Base-by-base conservation (phyloP, 2,888 invertebrate species). In the Rhagonycha lutea region DNA sequence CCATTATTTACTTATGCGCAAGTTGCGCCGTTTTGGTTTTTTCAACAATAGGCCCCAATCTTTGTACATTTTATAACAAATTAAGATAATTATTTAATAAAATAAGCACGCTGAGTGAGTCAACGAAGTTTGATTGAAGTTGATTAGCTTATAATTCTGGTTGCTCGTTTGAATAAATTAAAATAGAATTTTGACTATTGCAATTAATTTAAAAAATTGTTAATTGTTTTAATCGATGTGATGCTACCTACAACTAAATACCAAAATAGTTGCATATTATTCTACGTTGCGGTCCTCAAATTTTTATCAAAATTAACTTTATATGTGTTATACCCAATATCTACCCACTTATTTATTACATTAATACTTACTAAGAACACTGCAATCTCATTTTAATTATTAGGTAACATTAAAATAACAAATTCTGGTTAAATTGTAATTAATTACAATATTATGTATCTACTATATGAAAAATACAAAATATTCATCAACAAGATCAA, bases 51-150 rank as follows among this genome's bases (percentile, higher is more conserved):
- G 10, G 14, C 47, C 24, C 12, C 8, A 69, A 47, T 23, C 23
- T 32, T 60, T 29, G 18, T 11, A 14, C 14, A 47, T 67, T 67
- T 67, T 28, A 14, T 12, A 67, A 67, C 28, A 69, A 70, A 65
- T 61, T 68, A 74, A 14, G 18, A 47, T 32, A 67, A 74, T 70
- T 74, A 74, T 74, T 74, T 29, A 74, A 74, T 74, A 62, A 73
- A 73, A 61, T 70, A 29, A 67, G 70, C 70, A 24, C 62, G 61
- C 7, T 8, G 14, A 47, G 69, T 69, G 61, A 70, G 70, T 74
- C 65, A 74, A 74, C 29, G 70, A 70, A 70, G 63, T 74, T 74
- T 74, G 74, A 74, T 74, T 74, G 70, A 32, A 67, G 67, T 74
- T 74, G 74, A 74, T 74, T 74, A 68, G 61, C 70, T 24, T 63